phyloP scores from a whole-genome alignment of 2,797 vertebrate species.

The Pseudocheirus occidentalis region DNA sequence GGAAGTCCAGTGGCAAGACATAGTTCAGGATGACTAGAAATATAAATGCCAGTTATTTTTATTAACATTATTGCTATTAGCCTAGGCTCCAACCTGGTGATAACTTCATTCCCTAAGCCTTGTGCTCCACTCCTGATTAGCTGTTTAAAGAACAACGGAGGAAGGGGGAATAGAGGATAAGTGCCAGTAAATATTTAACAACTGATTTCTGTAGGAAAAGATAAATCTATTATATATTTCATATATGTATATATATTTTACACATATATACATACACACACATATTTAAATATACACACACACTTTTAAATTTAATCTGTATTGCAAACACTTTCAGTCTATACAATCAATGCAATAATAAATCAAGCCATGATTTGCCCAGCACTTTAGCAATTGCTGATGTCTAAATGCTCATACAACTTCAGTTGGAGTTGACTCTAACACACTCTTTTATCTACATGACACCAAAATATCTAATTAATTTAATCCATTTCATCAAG shows the following conservation, averaged over 20 bases:
- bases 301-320: not conserved
- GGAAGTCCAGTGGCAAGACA: no score
- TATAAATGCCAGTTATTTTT: not conserved
- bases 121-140: not conserved
- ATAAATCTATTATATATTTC: not conserved
- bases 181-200: not conserved
- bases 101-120: not conserved
- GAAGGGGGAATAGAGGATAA: not conserved
- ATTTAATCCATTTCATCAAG: not conserved
- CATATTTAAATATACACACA: not conserved
- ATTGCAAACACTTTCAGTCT: not conserved
- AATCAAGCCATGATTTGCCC: not conserved
- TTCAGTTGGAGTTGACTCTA: not conserved
- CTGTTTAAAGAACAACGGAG: not conserved
- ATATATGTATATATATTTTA: not conserved
- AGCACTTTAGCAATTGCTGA: not conserved
- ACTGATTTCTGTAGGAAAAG: not conserved
- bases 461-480: not conserved
- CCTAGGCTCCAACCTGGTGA: not conserved
- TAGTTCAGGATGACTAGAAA: not conserved
- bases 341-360: not conserved
- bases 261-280: not conserved
- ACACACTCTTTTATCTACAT: not conserved
- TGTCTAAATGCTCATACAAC: not conserved
- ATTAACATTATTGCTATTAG: not conserved